These are phyloP conservation scores for Isaurus tuberculatus DNA, from an alignment of 92 coral and sea anemone species.

Conservation along the genomic window DNA sequence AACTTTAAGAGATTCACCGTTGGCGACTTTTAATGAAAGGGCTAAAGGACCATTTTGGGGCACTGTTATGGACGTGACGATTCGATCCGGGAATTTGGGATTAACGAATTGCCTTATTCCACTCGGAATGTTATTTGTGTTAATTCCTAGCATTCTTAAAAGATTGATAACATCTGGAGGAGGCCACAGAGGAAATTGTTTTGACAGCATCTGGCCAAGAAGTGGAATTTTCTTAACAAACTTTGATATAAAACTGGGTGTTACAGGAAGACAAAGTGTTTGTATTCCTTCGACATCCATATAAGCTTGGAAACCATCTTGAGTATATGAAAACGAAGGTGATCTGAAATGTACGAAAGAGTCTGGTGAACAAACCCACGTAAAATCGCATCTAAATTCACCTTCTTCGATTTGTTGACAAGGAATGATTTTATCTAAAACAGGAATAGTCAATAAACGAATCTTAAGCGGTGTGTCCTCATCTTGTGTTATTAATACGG, in stretches of 20 bases:
- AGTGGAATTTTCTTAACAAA: constrained; percentile 60
- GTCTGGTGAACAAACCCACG: constrained; percentile 67
- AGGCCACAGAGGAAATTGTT: constrained; percentile 70
- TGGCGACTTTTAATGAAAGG: constrained; percentile 55
- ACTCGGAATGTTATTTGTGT: constrained; percentile 59
- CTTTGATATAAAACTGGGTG: constrained; percentile 48
- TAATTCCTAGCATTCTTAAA: constrained; percentile 48
- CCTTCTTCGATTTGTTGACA: constrained; percentile 42
- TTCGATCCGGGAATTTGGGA: constrained; percentile 61
- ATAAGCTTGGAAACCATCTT: constrained; percentile 57
- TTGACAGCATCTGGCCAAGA: constrained; percentile 36
- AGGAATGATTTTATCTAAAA: constrained; percentile 56
- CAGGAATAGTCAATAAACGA: constrained; percentile 51
- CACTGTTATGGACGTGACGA: constrained; percentile 46
- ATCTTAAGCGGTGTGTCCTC: constrained; percentile 6
- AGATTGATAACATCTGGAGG: constrained; percentile 55
- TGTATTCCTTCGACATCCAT: constrained; percentile 61
- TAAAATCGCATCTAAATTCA: constrained; percentile 63
- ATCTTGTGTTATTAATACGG: constrained; percentile 36
- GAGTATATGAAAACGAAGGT: constrained; percentile 63
- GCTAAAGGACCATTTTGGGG: constrained; percentile 62
- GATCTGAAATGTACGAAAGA: constrained; percentile 55
- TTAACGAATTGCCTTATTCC: constrained; percentile 58
- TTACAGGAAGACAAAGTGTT: constrained; percentile 57
- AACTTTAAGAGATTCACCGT: constrained; percentile 55